A percentile compares a stretch with the other conserved stretches of the same genome.
Evolutionary conservation across 2,888 invertebrate species (phyloP).

Genomic region (Aporophyla lueneburgensis): DNA sequence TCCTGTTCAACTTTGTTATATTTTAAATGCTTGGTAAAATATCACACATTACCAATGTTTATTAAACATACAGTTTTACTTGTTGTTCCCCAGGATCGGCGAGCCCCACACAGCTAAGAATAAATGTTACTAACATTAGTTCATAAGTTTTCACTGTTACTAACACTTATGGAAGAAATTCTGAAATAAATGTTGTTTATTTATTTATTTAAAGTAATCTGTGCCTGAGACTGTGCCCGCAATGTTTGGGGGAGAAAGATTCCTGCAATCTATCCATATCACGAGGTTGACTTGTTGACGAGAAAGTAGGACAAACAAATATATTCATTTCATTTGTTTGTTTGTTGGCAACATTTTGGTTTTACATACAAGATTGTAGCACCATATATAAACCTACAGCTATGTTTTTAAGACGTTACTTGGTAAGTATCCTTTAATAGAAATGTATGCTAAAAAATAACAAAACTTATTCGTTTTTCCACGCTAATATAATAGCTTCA

Average conservation of each 20-base stretch:
- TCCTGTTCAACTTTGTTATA: no score
- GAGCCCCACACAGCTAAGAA: no score
- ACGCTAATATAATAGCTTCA: no score
- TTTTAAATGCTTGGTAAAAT: no score
- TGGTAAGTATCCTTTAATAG: neutral
- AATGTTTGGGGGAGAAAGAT: constrained; percentile 12
- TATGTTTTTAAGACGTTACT: no score
- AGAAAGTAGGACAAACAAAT: constrained; percentile 37
- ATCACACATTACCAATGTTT: neutral
- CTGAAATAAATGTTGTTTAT: no score
- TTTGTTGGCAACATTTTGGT: constrained; percentile 9
- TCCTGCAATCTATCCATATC: constrained; percentile 12
- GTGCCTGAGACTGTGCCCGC: no score
- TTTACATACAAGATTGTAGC: constrained; percentile 4
- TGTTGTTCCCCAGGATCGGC: neutral
- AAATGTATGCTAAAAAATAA: neutral
- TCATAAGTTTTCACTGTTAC: no score
- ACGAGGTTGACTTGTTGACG: constrained; percentile 36
- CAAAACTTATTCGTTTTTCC: neutral
- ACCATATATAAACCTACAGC: neutral
- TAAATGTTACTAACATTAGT: no score
- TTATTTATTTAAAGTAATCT: neutral
- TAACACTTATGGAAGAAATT: no score
- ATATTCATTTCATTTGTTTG: constrained; percentile 39
- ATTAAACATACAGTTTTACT: constrained; percentile 1